Conservation (phyloP, 1,140 invertebrate species). For the Drosophila ananassae region DNA sequence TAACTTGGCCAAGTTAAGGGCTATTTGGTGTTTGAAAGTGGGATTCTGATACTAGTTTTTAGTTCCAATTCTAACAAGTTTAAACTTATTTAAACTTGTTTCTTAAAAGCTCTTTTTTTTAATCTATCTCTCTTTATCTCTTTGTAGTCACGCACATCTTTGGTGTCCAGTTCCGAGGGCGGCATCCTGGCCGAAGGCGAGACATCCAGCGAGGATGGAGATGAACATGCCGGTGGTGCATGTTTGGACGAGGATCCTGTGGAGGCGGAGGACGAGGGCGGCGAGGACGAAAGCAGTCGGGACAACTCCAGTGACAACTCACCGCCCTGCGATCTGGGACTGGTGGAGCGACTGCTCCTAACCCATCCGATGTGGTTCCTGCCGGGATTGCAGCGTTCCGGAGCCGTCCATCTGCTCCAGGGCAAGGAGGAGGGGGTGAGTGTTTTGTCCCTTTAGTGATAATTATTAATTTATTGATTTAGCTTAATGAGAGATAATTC, state of each 20-base stretch:
- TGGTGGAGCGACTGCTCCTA: constrained; percentile 93
- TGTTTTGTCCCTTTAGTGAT: constrained; percentile 45
- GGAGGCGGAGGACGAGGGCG: constrained; percentile 32
- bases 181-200: constrained; percentile 83
- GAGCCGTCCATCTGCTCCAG: constrained; percentile 95
- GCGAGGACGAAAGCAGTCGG: constrained; percentile 58
- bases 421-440: constrained; percentile 96
- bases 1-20: constrained; percentile 37
- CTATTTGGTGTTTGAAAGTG: not conserved
- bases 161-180: constrained; percentile 83
- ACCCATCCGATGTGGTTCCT: constrained; percentile 98
- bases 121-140: no score
- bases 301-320: constrained; percentile 75
- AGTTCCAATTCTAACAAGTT: no score
- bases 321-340: constrained; percentile 90
- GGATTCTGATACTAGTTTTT: not conserved
- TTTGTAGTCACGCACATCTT: constrained; percentile 82
- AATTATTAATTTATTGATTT: constrained; percentile 74
- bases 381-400: constrained; percentile 95
- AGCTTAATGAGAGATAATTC: constrained; percentile 73
- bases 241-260: constrained; percentile 13
- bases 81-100: no score
- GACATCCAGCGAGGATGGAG: constrained; percentile 75
- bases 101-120: no score
- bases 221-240: not conserved